Base-by-base conservation (phyloP, 2,888 invertebrate species). In the Clistopyga incitator region DNA sequence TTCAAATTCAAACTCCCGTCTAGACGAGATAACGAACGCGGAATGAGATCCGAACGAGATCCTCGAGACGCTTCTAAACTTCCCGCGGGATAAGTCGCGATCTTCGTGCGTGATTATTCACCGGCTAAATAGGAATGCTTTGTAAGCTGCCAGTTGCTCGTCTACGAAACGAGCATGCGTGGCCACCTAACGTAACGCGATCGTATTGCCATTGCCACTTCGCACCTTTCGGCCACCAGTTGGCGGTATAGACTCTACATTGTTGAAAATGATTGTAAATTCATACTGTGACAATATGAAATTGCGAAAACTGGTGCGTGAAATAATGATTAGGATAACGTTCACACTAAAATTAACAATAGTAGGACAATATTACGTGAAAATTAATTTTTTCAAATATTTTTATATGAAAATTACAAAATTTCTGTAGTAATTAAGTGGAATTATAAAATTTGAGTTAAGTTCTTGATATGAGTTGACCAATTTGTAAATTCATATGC, bases 111-210 rank as follows among this genome's bases (percentile, higher is more conserved):
- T 50, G 61, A 74, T 34, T 50, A 64, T n/a, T 47, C 20, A 15
- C 18, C 74, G 64, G 61, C 47, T 23, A 23, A 56, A 23, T 38
- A 56, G 42, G 6, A 23, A 20, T 20, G 15, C 23, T 23, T 8
- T 11, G 3, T 29, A 29, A 29, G 29, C 4, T 6, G n/a, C 20
- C 23, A 75, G 23, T 56, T 4, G 29, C 23, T 59, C n/a, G 56
- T 47, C 29, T 45, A 56, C 56, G 42, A 25, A 72, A 59, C 29
- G 45, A 45, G 29, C 59, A 45, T 59, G 20, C 47, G 79, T 59
- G 72, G 86, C 85, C 83, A 85, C 81, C 82, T 79, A 85, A 86
- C 79, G 85, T 84, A 79, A 86, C 56, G 78, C 84, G 81, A 85
- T 85, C 84, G 83, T 84, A 85, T 79, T 77, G 29, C 29, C 52